phyloP scores from a whole-genome alignment of 2,797 vertebrate genomes.

The Myiotriccus ornatus region DNA sequence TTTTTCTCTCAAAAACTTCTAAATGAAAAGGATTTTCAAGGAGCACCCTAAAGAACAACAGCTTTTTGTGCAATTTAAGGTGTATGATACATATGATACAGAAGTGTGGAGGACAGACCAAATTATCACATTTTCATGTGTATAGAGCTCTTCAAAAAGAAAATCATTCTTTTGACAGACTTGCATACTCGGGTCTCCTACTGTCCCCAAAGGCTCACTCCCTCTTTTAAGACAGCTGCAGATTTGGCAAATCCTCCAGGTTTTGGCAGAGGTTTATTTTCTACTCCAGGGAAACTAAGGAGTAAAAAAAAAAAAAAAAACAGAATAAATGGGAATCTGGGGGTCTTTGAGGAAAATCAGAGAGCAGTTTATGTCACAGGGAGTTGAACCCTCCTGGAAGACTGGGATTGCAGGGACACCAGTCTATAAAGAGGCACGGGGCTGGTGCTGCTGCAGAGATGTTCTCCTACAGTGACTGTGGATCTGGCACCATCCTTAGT shows the following conservation, averaged over 20 bases:
- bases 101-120: not conserved
- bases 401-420: too few relatives aligned
- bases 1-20: not conserved
- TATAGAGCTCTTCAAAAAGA: not conserved
- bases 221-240: not conserved
- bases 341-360: not conserved
- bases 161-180: not conserved
- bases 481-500: not conserved
- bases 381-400: not conserved
- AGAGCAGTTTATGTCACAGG: too few relatives aligned
- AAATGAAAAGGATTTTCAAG: conserved; percentile 1
- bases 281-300: not conserved
- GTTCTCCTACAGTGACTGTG: accelerated
- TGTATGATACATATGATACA: not conserved
- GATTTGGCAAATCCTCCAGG: not conserved
- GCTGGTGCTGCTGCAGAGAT: not conserved
- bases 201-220: not conserved
- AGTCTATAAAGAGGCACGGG: not conserved
- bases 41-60: not conserved
- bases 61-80: not conserved
- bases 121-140: not conserved
- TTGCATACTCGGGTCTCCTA: not conserved
- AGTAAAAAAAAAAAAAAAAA: not conserved
- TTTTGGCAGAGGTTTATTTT: not conserved
- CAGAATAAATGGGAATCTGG: not conserved